These are phyloP conservation scores for Leucoma salicis DNA, from an alignment of 2,888 invertebrate genomes.

Conservation along the genomic window DNA sequence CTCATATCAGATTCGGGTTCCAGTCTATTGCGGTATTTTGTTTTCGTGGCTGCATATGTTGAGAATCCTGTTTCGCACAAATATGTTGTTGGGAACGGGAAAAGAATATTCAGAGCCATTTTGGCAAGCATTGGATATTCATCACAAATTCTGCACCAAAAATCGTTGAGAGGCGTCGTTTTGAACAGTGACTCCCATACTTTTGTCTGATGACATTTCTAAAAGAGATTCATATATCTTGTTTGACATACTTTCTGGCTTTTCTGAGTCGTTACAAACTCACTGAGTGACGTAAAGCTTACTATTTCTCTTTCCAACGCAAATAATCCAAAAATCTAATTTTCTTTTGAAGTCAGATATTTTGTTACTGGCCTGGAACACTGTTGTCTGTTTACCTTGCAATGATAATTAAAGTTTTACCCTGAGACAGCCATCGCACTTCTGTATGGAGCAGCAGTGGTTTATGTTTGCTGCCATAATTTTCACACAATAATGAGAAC, in stretches of 20 bases:
- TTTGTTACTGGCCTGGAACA: slow-evolving; percentile 33
- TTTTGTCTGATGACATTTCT: slow-evolving; percentile 38
- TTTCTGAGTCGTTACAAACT: slow-evolving; percentile 35
- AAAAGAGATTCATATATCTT: slow-evolving; percentile 20
- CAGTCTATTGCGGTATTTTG: no score
- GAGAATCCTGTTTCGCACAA: no score
- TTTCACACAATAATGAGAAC: slow-evolving; percentile 2
- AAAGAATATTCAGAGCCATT: slow-evolving; percentile 16
- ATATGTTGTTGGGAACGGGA: no score
- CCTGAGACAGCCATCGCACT: slow-evolving; percentile 36
- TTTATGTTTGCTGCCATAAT: slow-evolving; percentile 27
- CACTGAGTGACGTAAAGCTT: slow-evolving; percentile 36
- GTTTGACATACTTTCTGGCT: slow-evolving; percentile 30
- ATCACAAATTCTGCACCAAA: slow-evolving; percentile 36
- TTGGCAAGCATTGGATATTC: slow-evolving; percentile 36
- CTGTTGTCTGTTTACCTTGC: slow-evolving; percentile 37
- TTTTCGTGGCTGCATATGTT: no score
- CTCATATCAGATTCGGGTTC: no score
- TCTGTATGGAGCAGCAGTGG: slow-evolving; percentile 26
- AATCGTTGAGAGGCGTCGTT: slow-evolving; percentile 37
- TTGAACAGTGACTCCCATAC: slow-evolving; percentile 38
- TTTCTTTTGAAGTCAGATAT: slow-evolving; percentile 34
- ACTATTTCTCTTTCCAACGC: slow-evolving; percentile 25
- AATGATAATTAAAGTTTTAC: slow-evolving; percentile 27
- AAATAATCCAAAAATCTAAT: slow-evolving; percentile 36